Conservation (phyloP, 2,797 vertebrate species). For the Eidolon dupreanum region DNA sequence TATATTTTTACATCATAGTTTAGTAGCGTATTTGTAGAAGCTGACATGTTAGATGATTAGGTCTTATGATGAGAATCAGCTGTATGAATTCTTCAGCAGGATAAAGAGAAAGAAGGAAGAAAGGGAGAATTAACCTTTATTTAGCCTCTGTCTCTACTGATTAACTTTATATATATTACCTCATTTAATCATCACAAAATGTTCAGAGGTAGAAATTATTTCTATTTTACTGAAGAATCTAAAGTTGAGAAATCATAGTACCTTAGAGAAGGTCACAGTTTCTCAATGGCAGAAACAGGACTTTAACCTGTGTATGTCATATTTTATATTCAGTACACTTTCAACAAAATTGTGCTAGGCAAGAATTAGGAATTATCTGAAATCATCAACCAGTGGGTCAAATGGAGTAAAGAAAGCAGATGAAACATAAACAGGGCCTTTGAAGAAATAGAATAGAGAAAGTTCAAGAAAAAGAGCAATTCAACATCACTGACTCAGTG, state of each 20-base stretch:
- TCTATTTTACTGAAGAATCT: background rate
- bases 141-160: background rate
- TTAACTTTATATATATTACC: background rate
- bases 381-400: background rate
- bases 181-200: conserved; percentile 17
- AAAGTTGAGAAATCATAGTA: background rate
- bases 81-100: background rate
- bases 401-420: background rate
- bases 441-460: background rate
- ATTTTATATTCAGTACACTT: conserved; percentile 8
- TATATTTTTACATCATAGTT: background rate
- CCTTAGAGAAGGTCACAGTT: background rate
- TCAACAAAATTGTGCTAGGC: background rate
- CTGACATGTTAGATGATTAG: background rate
- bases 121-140: background rate
- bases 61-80: background rate
- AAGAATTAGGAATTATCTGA: background rate
- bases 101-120: background rate
- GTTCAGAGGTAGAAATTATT: background rate
- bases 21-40: background rate
- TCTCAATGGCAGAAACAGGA: background rate
- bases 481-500: background rate
- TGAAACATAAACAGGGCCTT: background rate
- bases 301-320: background rate
- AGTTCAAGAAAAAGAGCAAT: background rate